Evolutionary conservation across 2,797 vertebrate species (phyloP).

Genomic region (Chelon auratus): DNA sequence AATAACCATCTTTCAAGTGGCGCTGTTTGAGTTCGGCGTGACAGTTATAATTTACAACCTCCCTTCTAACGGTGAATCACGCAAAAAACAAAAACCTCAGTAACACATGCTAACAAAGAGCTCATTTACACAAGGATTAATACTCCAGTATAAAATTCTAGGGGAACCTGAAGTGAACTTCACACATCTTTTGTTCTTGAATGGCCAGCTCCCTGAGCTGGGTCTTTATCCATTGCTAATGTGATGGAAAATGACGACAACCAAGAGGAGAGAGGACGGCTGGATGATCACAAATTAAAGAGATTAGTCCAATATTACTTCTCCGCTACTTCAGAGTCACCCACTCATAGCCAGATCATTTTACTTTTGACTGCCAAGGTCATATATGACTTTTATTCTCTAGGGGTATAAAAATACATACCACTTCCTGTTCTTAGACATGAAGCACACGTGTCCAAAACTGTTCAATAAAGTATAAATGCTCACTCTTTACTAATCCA

Average conservation of each 20-base stretch:
- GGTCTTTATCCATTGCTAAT: slow-evolving; percentile 76
- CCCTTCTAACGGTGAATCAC: slow-evolving; percentile 42
- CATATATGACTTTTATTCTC: slow-evolving; percentile 29
- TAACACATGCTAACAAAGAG: slow-evolving; percentile 21
- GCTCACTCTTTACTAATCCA: neutral
- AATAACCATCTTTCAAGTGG: slow-evolving; percentile 51
- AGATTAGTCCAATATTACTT: slow-evolving; percentile 82
- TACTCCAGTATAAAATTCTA: slow-evolving; percentile 7
- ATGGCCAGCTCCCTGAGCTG: slow-evolving; percentile 46
- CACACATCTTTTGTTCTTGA: slow-evolving; percentile 57
- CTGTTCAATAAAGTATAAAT: neutral
- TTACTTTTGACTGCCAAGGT: slow-evolving; percentile 62
- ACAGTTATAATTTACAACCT: slow-evolving; percentile 54
- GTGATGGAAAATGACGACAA: slow-evolving; percentile 81
- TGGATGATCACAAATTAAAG: slow-evolving; percentile 82
- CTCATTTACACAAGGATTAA: slow-evolving; percentile 5
- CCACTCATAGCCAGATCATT: slow-evolving; percentile 65
- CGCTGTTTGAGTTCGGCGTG: slow-evolving; percentile 42
- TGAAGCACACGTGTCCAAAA: neutral
- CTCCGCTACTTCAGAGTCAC: slow-evolving; percentile 75
- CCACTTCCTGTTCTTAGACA: neutral
- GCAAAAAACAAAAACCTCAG: slow-evolving; percentile 27
- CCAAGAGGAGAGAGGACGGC: slow-evolving; percentile 71
- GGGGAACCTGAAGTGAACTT: slow-evolving; percentile 52
- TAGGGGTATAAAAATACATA: slow-evolving; percentile 7